A percentile compares a stretch with the other conserved stretches of the same genome.
phyloP scores from a whole-genome alignment of 2,797 vertebrate species.

The Gorsachius magnificus region DNA sequence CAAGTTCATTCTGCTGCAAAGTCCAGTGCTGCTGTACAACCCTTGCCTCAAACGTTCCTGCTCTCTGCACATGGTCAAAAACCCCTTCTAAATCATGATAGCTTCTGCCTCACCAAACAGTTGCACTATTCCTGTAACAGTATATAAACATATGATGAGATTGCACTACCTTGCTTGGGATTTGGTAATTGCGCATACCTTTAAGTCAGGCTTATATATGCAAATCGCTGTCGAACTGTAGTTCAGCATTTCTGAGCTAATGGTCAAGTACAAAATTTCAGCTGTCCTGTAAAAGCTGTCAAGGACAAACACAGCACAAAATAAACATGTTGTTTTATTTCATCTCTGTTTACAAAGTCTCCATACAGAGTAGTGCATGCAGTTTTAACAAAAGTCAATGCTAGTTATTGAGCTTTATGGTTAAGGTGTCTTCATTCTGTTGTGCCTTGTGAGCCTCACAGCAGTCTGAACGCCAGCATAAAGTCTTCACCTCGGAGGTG shows the following conservation, averaged over 20 bases:
- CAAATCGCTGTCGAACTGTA: background rate
- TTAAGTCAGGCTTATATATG: accelerated
- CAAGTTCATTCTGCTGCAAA: background rate
- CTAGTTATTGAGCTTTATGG: background rate
- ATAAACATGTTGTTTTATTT: constrained; percentile 72
- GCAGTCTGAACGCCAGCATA: background rate
- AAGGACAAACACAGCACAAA: constrained; percentile 21
- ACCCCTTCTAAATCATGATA: background rate
- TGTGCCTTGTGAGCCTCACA: background rate
- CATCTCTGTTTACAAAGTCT: constrained; percentile 41
- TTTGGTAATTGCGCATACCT: background rate
- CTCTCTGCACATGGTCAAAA: background rate
- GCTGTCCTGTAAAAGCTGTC: background rate
- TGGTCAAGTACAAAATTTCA: accelerated
- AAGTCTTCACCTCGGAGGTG: background rate
- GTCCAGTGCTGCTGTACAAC: accelerated
- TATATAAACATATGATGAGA: accelerated
- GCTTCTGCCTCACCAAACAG: background rate
- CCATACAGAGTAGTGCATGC: constrained; percentile 67
- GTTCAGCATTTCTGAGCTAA: background rate
- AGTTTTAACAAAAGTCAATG: constrained; percentile 19
- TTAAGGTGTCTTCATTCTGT: background rate
- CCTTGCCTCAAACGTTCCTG: background rate
- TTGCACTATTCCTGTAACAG: background rate
- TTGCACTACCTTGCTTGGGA: background rate